phyloP scores from a whole-genome alignment of 2,797 vertebrate genomes.

The Sebastes alutus region DNA sequence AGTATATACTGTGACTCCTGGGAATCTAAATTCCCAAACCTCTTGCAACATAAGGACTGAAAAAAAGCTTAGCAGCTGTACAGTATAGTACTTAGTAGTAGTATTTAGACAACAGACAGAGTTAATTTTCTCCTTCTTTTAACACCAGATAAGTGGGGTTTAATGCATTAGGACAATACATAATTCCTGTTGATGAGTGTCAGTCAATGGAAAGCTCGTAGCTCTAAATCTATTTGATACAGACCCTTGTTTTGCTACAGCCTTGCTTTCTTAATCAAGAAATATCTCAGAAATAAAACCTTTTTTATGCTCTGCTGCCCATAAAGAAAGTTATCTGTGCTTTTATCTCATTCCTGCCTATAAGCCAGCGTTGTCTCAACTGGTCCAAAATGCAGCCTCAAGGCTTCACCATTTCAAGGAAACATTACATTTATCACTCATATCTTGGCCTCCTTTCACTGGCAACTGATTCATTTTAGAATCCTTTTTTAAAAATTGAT shows the following conservation, averaged over 20 bases:
- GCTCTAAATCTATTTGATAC: background rate
- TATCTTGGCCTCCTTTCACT: constrained; percentile 31
- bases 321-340: background rate
- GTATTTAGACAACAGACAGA: background rate
- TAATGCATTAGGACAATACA: background rate
- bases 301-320: background rate
- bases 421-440: constrained; percentile 12
- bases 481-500: constrained; percentile 43
- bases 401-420: background rate
- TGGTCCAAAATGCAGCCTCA: constrained; percentile 2
- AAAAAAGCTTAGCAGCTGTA: background rate
- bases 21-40: background rate
- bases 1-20: background rate
- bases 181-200: background rate
- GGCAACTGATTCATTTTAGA: constrained; percentile 46
- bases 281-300: background rate
- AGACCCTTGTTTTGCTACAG: background rate
- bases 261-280: background rate
- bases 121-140: background rate
- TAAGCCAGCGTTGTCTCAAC: background rate
- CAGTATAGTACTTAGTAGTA: background rate
- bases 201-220: background rate
- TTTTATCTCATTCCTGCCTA: constrained; percentile 1
- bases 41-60: background rate
- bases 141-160: background rate